A percentile compares a stretch with the other conserved stretches of the same genome.
Conservation (phyloP, 2,113 vertebrate genomes). For the Micromys minutus region DNA sequence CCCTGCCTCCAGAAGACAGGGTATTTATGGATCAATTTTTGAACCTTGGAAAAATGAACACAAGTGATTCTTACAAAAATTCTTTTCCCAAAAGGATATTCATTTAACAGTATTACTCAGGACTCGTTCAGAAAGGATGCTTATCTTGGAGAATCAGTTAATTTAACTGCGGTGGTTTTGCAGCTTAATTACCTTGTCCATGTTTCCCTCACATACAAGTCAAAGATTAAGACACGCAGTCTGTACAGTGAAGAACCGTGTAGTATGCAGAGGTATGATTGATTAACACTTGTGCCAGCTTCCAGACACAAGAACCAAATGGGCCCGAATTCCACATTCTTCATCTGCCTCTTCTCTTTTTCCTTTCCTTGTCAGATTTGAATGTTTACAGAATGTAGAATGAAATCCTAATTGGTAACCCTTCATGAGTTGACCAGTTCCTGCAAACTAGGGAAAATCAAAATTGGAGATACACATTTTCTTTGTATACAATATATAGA, state of each 20-base stretch:
- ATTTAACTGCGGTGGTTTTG: background rate
- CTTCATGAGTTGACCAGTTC: slow-evolving; percentile 11
- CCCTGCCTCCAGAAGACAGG: slow-evolving; percentile 42
- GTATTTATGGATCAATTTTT: slow-evolving; percentile 22
- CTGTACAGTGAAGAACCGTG: background rate
- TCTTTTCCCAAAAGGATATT: background rate
- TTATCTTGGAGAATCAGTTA: background rate
- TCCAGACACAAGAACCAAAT: background rate
- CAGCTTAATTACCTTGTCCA: background rate
- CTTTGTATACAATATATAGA: background rate
- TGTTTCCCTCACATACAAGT: background rate
- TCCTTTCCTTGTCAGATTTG: background rate
- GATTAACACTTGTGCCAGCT: background rate
- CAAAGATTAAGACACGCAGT: background rate
- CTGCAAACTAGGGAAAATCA: background rate
- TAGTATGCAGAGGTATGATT: background rate
- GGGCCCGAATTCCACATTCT: background rate
- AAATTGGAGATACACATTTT: background rate
- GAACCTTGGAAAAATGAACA: background rate
- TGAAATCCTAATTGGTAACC: background rate
- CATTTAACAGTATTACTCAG: slow-evolving; percentile 6
- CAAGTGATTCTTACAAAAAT: background rate
- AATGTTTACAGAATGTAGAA: background rate
- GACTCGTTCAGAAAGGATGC: background rate
- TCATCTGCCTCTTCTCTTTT: background rate